These are phyloP conservation scores for Notamacropus eugenii DNA, from an alignment of 2,797 vertebrate genomes.

Conservation along the genomic window DNA sequence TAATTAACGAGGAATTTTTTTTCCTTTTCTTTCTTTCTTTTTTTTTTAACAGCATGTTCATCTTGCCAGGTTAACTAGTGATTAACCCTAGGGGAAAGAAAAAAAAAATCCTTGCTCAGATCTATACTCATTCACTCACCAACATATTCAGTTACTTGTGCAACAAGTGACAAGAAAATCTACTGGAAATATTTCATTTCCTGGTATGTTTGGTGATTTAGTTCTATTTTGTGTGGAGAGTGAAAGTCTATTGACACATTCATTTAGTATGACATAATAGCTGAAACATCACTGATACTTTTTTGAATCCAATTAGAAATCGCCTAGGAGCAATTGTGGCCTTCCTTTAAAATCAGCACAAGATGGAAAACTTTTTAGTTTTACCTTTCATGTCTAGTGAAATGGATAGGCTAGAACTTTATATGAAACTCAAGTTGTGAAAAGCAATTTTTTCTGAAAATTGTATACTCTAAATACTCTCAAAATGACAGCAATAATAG, in stretches of 20 bases:
- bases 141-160: slow-evolving; percentile 82
- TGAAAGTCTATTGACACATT: slow-evolving; percentile 76
- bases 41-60: slow-evolving; percentile 83
- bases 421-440: not conserved
- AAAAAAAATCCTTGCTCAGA: slow-evolving; percentile 84
- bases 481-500: not conserved
- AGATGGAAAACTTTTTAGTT: not conserved
- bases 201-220: slow-evolving; percentile 78
- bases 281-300: slow-evolving; percentile 77
- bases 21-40: slow-evolving; percentile 61
- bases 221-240: slow-evolving; percentile 67
- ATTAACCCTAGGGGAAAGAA: slow-evolving; percentile 86
- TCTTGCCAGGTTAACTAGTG: slow-evolving; percentile 89
- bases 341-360: slow-evolving; percentile 31
- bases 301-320: slow-evolving; percentile 74
- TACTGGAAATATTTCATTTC: slow-evolving; percentile 79
- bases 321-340: slow-evolving; percentile 62
- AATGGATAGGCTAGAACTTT: not conserved
- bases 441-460: not conserved
- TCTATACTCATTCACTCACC: slow-evolving; percentile 80
- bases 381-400: not conserved
- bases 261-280: slow-evolving; percentile 73
- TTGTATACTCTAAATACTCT: not conserved
- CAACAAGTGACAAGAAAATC: slow-evolving; percentile 78
- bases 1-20: slow-evolving; percentile 92